These are phyloP conservation scores for Physeter macrocephalus DNA, from an alignment of 2,113 vertebrate genomes.

Conservation along the genomic window DNA sequence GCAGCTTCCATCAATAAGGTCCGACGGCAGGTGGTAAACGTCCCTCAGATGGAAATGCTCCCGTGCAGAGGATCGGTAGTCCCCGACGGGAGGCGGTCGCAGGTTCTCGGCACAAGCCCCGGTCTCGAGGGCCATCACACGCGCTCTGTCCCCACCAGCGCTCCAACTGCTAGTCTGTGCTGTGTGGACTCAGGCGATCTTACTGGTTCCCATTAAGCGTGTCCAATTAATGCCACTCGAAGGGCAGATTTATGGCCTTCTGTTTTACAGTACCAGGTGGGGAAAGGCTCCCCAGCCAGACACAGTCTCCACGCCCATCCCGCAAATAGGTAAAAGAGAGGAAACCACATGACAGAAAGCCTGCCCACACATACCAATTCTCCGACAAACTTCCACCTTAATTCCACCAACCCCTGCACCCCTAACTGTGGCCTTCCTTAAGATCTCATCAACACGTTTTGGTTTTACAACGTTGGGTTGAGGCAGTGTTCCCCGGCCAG, in stretches of 20 bases:
- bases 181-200: not conserved
- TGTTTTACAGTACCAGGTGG: not conserved
- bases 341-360: no score
- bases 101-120: not conserved
- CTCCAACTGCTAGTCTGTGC: not conserved
- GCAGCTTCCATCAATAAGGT: not conserved
- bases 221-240: not conserved
- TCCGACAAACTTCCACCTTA: no score
- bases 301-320: not conserved
- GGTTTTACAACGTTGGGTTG: not conserved
- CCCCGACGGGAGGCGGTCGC: no score
- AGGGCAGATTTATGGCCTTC: not conserved
- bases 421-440: not conserved
- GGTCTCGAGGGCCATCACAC: not conserved
- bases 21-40: not conserved
- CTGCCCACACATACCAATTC: not conserved
- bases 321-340: not conserved
- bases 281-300: not conserved
- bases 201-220: not conserved
- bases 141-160: not conserved
- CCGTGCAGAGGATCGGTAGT: not conserved
- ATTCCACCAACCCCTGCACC: not conserved
- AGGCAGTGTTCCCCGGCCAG: not conserved
- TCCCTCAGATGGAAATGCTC: not conserved
- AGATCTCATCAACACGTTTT: not conserved